Evolutionary conservation across 2,113 vertebrate species (phyloP).

Genomic region (Taxidea taxus): DNA sequence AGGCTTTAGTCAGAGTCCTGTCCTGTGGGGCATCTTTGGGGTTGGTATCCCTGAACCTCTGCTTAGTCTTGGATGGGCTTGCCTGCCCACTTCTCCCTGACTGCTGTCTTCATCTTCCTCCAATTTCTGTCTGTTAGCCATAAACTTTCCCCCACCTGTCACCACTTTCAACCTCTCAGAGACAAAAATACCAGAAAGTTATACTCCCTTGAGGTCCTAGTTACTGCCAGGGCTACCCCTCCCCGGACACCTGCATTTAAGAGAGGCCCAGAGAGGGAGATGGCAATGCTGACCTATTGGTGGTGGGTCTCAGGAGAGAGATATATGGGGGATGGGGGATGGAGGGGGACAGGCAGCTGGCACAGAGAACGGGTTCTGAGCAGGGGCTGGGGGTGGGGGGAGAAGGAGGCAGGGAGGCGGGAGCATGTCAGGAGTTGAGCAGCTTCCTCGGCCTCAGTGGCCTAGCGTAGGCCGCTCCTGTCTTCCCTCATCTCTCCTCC

Average conservation of each 20-base stretch:
- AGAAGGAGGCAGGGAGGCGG: neutral
- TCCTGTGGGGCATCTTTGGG: neutral
- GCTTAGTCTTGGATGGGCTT: neutral
- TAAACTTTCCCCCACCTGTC: neutral
- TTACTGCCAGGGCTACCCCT: neutral
- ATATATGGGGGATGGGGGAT: neutral
- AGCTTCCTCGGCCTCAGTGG: neutral
- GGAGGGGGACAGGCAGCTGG: fast-evolving
- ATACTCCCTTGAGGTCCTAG: neutral
- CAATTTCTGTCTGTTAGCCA: neutral
- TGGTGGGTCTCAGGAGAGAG: neutral
- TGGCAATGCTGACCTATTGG: neutral
- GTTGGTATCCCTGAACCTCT: neutral
- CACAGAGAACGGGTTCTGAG: neutral
- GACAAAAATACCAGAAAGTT: neutral
- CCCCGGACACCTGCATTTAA: neutral
- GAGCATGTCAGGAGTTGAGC: neutral
- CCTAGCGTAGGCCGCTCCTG: neutral
- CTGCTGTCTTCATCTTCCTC: neutral
- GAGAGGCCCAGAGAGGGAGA: neutral
- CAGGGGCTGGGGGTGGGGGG: neutral
- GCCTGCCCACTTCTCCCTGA: neutral
- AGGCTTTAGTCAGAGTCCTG: neutral
- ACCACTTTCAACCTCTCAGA: neutral
- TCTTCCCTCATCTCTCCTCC: neutral